phyloP scores from a whole-genome alignment of 2,888 invertebrate species.

The Oxystoma pomonae region DNA sequence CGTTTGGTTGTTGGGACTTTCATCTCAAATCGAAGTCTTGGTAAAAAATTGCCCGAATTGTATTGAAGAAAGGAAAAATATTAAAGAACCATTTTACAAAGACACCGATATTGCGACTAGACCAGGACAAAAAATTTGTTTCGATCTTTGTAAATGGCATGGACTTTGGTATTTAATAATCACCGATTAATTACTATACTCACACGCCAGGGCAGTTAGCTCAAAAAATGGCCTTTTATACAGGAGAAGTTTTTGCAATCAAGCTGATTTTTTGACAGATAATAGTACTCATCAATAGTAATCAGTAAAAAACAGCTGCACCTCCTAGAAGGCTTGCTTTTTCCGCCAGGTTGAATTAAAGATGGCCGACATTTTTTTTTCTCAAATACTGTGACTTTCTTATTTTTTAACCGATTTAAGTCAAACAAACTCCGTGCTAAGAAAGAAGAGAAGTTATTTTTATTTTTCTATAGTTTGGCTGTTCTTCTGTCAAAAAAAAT shows the following conservation, averaged over 20 bases:
- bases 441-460: neutral
- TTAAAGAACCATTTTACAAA: conserved; percentile 20
- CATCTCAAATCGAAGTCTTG: conserved; percentile 17
- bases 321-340: neutral
- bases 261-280: neutral
- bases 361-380: neutral
- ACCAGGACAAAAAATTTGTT: conserved; percentile 21
- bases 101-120: conserved; percentile 18
- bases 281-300: neutral
- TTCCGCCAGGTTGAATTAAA: neutral
- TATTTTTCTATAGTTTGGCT: neutral
- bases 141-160: conserved; percentile 2
- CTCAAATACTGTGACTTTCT: neutral
- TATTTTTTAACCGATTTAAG: neutral
- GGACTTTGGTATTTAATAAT: conserved; percentile 16
- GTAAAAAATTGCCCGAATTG: conserved; percentile 24
- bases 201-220: neutral
- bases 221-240: neutral
- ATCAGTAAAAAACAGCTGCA: neutral
- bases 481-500: neutral
- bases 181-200: too few species aligned
- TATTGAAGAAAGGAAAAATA: conserved; percentile 17
- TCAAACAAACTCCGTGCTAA: neutral
- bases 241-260: neutral
- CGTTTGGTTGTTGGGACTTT: conserved; percentile 18